Evolutionary conservation across 2,113 vertebrate genomes (phyloP).

Genomic region (Uria lomvia): DNA sequence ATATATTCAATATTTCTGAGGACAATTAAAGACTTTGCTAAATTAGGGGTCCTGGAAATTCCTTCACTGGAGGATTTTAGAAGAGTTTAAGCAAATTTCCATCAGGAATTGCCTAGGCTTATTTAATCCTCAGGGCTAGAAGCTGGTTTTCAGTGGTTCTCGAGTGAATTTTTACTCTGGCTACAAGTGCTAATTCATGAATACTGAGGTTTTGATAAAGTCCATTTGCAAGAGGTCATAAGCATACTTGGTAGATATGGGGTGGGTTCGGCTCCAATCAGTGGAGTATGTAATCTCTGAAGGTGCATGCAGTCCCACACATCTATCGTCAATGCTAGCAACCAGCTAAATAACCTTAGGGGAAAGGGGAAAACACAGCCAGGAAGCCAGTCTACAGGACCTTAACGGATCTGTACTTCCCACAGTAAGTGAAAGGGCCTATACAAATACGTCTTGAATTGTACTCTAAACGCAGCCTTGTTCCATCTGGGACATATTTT

Average conservation of each 20-base stretch:
- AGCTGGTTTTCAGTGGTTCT: neutral
- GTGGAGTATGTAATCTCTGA: neutral
- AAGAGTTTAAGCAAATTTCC: neutral
- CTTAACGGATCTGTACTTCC: neutral
- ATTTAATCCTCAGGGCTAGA: neutral
- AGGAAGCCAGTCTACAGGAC: neutral
- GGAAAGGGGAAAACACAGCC: neutral
- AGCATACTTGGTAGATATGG: neutral
- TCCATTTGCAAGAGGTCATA: neutral
- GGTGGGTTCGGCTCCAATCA: neutral
- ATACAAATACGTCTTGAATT: neutral
- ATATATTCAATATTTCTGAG: neutral
- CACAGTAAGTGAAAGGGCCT: neutral
- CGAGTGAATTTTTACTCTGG: neutral
- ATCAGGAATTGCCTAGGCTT: neutral
- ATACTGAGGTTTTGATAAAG: neutral
- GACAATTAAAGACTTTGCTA: neutral
- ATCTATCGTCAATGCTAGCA: neutral
- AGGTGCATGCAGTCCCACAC: neutral
- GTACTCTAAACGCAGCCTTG: neutral
- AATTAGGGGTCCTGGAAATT: neutral
- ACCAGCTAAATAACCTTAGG: neutral
- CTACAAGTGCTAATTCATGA: neutral
- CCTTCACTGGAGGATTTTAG: neutral
- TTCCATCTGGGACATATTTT: neutral